phyloP scores from a whole-genome alignment of 2,797 vertebrate species.

The Thamnophis elegans region DNA sequence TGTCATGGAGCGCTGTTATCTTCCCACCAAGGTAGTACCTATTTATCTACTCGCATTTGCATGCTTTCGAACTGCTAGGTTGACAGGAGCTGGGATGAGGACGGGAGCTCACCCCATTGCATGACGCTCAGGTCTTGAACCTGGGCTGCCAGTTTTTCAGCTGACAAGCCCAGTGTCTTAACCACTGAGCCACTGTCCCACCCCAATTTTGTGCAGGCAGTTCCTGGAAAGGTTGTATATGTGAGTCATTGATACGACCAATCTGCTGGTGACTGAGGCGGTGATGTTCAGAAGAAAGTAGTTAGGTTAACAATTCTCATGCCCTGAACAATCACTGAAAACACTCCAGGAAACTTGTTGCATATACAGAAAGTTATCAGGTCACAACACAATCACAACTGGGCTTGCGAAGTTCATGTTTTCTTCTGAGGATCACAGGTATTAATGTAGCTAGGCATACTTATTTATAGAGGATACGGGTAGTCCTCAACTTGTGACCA shows the following conservation, averaged over 20 bases:
- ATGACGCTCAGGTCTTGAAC: neutral
- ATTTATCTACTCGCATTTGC: neutral
- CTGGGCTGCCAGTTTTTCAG: neutral
- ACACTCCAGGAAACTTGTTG: neutral
- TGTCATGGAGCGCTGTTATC: neutral
- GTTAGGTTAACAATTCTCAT: neutral
- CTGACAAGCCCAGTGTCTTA: neutral
- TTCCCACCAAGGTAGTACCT: neutral
- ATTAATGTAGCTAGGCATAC: neutral
- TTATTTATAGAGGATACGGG: neutral
- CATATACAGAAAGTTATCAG: neutral
- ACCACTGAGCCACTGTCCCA: neutral
- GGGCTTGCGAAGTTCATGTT: conserved; percentile 40
- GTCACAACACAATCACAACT: conserved; percentile 31
- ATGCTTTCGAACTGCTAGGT: neutral
- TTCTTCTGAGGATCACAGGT: conserved; percentile 40
- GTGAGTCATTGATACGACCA: neutral
- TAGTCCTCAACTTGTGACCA: neutral
- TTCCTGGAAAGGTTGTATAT: neutral
- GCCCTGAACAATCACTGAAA: neutral
- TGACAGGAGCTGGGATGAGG: neutral
- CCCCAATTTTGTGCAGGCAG: neutral
- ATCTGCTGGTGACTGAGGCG: neutral
- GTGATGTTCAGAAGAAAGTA: neutral
- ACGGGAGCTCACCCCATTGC: neutral